Percentiles rank a stretch among this genome's conserved stretches.
Evolutionary conservation across 2,888 invertebrate genomes (phyloP).

Genomic region (Xestia rhomboidea): DNA sequence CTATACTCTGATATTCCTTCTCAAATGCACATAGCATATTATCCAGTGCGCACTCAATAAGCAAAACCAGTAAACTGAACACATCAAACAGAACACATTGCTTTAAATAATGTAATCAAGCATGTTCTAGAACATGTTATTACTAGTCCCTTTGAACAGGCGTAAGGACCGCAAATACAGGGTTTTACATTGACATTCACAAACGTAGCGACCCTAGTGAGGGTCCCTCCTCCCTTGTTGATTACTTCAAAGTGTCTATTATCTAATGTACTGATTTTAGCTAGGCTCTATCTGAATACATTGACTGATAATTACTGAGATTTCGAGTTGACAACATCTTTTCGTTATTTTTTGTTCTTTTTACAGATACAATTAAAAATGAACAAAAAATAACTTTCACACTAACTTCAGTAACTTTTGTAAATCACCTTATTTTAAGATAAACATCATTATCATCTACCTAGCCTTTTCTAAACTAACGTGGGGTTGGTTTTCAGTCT

Average conservation of each 20-base stretch:
- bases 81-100: slow-evolving; percentile 16
- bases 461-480: not conserved
- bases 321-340: not conserved
- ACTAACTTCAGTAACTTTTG: too few species aligned
- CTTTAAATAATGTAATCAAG: slow-evolving; percentile 28
- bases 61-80: not conserved
- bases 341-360: not conserved
- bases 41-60: slow-evolving; percentile 2
- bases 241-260: slow-evolving; percentile 39
- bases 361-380: not conserved
- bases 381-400: too few species aligned
- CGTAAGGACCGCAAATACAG: slow-evolving; percentile 41
- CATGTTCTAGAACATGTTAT: slow-evolving; percentile 26
- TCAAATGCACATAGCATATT: not conserved
- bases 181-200: slow-evolving; percentile 40
- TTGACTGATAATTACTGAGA: not conserved
- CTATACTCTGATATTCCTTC: not conserved
- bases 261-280: slow-evolving; percentile 24
- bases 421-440: not conserved
- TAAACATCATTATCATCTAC: not conserved
- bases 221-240: slow-evolving; percentile 9
- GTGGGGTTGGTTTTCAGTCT: not conserved
- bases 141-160: slow-evolving; percentile 47
- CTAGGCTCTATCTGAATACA: not conserved
- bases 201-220: slow-evolving; percentile 32